Evolutionary conservation across 1,140 invertebrate species (phyloP), one percentile per base, ranked within the genome.

Genomic region (Formica selysi): DNA sequence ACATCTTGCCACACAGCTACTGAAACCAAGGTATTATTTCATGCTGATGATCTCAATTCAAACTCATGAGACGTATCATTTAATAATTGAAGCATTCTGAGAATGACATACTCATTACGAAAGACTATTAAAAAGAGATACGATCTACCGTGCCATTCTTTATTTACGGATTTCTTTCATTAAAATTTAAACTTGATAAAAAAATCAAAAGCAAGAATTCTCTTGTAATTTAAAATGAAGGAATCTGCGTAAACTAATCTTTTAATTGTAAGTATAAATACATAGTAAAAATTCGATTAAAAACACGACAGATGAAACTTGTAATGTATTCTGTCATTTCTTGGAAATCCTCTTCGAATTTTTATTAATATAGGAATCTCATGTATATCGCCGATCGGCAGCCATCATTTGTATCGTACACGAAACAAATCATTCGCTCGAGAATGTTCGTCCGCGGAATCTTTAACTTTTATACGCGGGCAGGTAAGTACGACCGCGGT

Each of bases 401-500:
- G 32, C 1, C 32, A 26, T 78, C 48, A 85, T 67, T 80, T 22
- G 13, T n/a, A n/a, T 26, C 11, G n/a, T 41, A 51, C 51, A 29
- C 51, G 41, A 84, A 86, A 57, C 44, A 32, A 8, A 59, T 41
- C 16, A 70, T 67, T 22, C 65, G 57, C 38, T 54, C 48, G 67
- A 78, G 22, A 64, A 41, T 22, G 29, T 13, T 54, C 10, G 8
- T 29, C 32, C 44, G 26, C 36, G 54, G 41, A 86, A 83, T 86
- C 62, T 88, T 62, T 87, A 80, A 89, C 85, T 78, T 78, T 86
- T 71, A 78, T 78, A 76, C 84, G 88, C 88, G 87, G 84, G 84
- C 84, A 86, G 87, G 65, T 70, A 86, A 89, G 88, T 61, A 86
- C 71, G 73, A 70, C 48, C 54, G 29, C 41, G 71, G 32, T 54